Evolutionary conservation across 2,888 invertebrate genomes (phyloP).

Genomic region (Caenorhabditis virilis): DNA sequence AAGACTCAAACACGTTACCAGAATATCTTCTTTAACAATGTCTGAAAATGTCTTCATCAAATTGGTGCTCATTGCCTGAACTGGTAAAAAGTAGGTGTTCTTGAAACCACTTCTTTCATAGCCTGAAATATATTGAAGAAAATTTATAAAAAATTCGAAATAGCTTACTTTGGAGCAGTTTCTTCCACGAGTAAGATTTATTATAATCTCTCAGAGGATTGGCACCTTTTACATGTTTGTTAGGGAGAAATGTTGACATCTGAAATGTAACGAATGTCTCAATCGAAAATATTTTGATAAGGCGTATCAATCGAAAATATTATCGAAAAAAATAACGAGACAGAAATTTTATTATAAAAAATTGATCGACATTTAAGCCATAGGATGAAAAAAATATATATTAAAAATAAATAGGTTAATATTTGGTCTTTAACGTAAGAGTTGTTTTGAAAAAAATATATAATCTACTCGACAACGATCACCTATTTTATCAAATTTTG

Average conservation of each 20-base stretch:
- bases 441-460: too few relatives aligned
- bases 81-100: neutral
- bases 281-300: too few relatives aligned
- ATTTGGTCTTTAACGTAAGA: too few relatives aligned
- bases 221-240: neutral
- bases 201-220: neutral
- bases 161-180: neutral
- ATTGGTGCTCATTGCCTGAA: neutral
- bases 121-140: neutral
- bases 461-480: too few relatives aligned
- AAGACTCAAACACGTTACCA: constrained; percentile 9
- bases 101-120: neutral
- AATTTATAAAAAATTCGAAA: neutral
- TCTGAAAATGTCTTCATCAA: constrained; percentile 4
- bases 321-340: too few relatives aligned
- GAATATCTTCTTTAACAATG: constrained; percentile 5
- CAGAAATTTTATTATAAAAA: too few relatives aligned
- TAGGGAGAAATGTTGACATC: neutral
- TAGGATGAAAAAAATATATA: too few relatives aligned
- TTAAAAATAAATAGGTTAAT: too few relatives aligned
- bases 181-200: neutral
- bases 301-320: too few relatives aligned
- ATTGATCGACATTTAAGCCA: too few relatives aligned
- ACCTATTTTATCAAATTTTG: too few relatives aligned
- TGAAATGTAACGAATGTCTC: too few relatives aligned